A percentile compares a stretch with the other conserved stretches of the same genome.
Evolutionary conservation across 1,140 invertebrate species (phyloP).

Genomic region (Ceratosolen solmsi): DNA sequence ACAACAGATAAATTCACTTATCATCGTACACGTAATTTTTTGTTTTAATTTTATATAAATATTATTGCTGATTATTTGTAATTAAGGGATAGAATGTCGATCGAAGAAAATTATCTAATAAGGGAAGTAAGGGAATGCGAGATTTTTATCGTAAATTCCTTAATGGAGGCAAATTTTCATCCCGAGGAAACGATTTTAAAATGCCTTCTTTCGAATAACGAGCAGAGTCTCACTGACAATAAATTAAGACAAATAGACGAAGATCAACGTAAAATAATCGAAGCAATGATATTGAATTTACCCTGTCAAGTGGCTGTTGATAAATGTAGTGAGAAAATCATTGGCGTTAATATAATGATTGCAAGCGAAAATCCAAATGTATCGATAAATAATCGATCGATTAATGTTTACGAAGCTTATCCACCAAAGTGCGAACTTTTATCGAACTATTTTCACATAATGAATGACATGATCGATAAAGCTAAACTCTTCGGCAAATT

Average conservation of each 20-base stretch:
- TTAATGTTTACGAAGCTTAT: constrained; percentile 32
- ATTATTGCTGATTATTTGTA: too few relatives aligned
- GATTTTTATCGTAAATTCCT: constrained; percentile 4
- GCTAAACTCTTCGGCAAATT: constrained; percentile 34
- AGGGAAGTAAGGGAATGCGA: not conserved
- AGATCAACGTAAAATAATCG: constrained; percentile 47
- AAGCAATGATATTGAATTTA: constrained; percentile 30
- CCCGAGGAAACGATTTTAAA: constrained; percentile 54
- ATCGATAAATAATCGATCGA: not conserved
- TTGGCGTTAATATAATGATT: constrained; percentile 50
- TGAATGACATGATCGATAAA: constrained; percentile 51
- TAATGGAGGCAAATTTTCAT: constrained; percentile 50
- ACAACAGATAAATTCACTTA: too few relatives aligned
- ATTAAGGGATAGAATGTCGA: too few relatives aligned
- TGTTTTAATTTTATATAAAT: too few relatives aligned
- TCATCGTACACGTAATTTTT: too few relatives aligned
- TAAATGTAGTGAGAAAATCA: constrained; percentile 33
- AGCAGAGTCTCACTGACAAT: not conserved
- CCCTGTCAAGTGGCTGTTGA: constrained; percentile 49
- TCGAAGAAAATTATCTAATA: constrained; percentile 14
- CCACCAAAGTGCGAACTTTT: constrained; percentile 9
- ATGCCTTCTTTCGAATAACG: constrained; percentile 30
- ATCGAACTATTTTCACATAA: constrained; percentile 46
- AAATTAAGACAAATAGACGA: constrained; percentile 30
- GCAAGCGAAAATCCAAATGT: constrained; percentile 48